phyloP scores from a whole-genome alignment of 2,797 vertebrate species.

The Paguma larvata region DNA sequence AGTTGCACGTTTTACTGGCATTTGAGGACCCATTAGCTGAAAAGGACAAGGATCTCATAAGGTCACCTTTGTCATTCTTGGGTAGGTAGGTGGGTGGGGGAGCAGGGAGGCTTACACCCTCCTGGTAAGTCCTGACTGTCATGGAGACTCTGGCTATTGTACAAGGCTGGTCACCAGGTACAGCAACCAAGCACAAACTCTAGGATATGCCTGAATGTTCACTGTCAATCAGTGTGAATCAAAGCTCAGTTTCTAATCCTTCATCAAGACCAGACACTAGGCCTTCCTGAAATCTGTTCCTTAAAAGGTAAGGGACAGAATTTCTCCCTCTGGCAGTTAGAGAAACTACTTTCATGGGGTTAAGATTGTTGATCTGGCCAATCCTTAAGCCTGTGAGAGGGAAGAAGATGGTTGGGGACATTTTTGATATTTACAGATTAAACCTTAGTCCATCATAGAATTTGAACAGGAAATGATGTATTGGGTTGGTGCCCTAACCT shows the following conservation, averaged over 20 bases:
- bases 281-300: background rate
- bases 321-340: background rate
- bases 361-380: background rate
- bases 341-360: background rate
- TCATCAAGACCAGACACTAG: background rate
- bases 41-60: background rate
- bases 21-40: background rate
- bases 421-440: constrained; percentile 13
- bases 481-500: no score
- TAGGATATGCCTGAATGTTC: background rate
- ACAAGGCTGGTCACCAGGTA: background rate
- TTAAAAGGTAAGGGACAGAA: background rate
- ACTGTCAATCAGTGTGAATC: background rate
- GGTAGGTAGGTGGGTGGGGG: background rate
- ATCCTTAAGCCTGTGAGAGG: background rate
- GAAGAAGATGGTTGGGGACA: background rate
- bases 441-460: background rate
- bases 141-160: background rate
- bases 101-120: background rate
- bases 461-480: no score
- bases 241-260: background rate
- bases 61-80: constrained; percentile 21
- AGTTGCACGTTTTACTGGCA: background rate
- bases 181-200: background rate
- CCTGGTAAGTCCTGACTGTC: background rate